Base-by-base conservation (phyloP, 2,113 vertebrate genomes). In the Limnothrissa miodon region DNA sequence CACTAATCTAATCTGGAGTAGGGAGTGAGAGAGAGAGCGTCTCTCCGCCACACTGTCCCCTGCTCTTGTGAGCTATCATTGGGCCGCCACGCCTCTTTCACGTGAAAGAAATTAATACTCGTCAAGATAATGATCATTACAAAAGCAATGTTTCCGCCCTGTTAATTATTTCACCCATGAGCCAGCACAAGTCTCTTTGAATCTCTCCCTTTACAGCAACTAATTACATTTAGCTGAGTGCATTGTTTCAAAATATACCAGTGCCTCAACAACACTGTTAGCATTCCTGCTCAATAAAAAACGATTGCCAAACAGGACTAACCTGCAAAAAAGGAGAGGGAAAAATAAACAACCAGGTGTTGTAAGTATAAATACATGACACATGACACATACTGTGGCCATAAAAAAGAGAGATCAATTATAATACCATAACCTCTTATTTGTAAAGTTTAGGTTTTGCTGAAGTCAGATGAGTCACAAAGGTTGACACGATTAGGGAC, bases 111-210 rank as follows among this genome's bases (percentile, higher is more conserved):
- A 93, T 91, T 89, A 90, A 91, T 82, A 84, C 91, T 89, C 88
- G 92, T 92, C 92, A 89, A 90, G 91, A 91, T 94, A 94, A 94
- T 93, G 93, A 94, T 91, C 86, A 87, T 93, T 92, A 93, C 94
- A 92, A 92, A 93, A 88, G 90, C 87, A 91, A 86, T 59, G 84
- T 92, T 94, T 92, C 92, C 92, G 89, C 92, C 93, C 93, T 87
- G 91, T 92, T 94, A 94, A 95, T 94, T 94, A 89, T 90, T 92
- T 90, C 89, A 86, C 90, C 90, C 91, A 91, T 87, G 92, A 94
- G 90, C 92, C 90, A 91, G 91, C 90, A 91, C 93, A 93, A 93
- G 90, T 93, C 93, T 93, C 90, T 93, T 94, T 91, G 90, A 93
- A 94, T 93, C 91, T 91, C 91, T 90, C 91, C 91, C 92, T 93